Percentiles rank a stretch among this genome's conserved stretches.
These are phyloP conservation scores for Connochaetes taurinus DNA, from an alignment of 2,113 vertebrate genomes.

Conservation along the genomic window DNA sequence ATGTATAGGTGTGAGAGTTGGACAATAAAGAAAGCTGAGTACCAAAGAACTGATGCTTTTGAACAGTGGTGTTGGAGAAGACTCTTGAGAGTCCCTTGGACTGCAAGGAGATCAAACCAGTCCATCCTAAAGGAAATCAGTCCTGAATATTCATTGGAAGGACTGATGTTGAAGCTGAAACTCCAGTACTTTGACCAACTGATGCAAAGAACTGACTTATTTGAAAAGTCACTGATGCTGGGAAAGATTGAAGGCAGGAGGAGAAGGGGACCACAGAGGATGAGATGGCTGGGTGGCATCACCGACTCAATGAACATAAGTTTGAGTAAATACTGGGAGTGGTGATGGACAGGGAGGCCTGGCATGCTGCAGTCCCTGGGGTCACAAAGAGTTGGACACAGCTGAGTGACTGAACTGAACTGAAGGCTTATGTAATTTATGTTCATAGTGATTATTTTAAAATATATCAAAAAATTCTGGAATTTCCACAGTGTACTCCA, in stretches of 20 bases:
- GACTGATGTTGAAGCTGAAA: neutral
- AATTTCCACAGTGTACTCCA: no score
- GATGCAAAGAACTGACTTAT: neutral
- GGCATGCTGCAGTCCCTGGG: neutral
- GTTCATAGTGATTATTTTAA: neutral
- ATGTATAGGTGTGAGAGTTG: neutral
- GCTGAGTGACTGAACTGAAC: neutral
- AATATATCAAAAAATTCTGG: neutral
- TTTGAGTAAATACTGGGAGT: accelerated
- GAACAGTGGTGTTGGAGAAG: neutral
- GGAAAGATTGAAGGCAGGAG: neutral
- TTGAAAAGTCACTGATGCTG: neutral
- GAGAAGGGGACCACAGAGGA: neutral
- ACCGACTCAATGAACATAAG: neutral
- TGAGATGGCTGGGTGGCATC: neutral
- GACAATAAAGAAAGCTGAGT: neutral
- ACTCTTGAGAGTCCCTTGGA: neutral
- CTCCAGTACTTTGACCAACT: neutral
- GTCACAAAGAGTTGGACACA: neutral
- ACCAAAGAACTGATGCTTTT: neutral
- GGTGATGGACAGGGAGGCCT: neutral
- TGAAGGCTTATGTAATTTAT: neutral
- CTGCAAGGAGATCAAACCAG: neutral
- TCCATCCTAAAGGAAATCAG: neutral
- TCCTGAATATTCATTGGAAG: neutral